Conservation (phyloP, 2,113 vertebrate genomes). For the Seriola aureovittata region DNA sequence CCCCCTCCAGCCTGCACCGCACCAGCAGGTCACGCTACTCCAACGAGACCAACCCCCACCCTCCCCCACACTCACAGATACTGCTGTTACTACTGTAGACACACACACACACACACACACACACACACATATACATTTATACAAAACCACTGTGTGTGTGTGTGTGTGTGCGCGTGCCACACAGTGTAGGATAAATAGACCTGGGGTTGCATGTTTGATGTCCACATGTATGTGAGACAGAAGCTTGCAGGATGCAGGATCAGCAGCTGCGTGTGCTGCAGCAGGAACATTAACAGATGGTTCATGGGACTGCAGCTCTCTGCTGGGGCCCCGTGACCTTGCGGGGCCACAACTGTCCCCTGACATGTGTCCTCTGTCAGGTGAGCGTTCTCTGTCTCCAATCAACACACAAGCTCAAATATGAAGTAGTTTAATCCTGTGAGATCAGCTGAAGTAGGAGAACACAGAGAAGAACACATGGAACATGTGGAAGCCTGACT, state of each 20-base stretch:
- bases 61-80: background rate
- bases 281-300: too few species aligned
- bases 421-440: background rate
- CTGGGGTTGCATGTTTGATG: background rate
- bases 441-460: background rate
- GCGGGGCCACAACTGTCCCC: too few species aligned
- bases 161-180: too few species aligned
- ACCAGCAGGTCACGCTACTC: conserved; percentile 17
- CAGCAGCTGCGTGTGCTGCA: background rate
- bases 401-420: background rate
- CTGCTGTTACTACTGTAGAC: background rate
- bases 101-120: background rate
- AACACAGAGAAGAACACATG: too few species aligned
- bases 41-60: background rate
- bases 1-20: background rate
- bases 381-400: background rate
- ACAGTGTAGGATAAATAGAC: too few species aligned
- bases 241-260: background rate
- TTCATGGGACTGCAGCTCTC: too few species aligned
- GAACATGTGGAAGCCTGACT: background rate
- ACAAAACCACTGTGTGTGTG: too few species aligned
- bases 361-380: conserved; percentile 4
- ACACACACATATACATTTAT: background rate
- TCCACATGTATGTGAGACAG: too few species aligned
- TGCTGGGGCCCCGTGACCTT: too few species aligned